phyloP scores from a whole-genome alignment of 1,140 invertebrate genomes.

The Mercenaria mercenaria region DNA sequence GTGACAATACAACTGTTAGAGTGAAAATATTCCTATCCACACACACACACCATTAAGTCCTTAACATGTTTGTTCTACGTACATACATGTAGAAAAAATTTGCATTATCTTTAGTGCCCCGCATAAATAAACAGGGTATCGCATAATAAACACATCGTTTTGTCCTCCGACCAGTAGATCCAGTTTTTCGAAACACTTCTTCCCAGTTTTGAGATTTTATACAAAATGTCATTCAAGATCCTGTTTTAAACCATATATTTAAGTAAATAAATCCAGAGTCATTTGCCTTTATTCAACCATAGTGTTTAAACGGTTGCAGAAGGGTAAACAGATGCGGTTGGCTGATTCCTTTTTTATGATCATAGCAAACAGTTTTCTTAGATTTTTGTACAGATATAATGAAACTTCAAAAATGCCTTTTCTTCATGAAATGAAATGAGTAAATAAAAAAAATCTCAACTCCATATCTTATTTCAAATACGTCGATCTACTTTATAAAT shows the following conservation, averaged over 20 bases:
- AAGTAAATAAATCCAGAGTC: conserved; percentile 41
- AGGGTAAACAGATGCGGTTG: neutral
- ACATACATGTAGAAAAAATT: neutral
- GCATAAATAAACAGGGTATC: conserved; percentile 19
- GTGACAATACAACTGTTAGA: conserved; percentile 9
- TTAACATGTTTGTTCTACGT: neutral
- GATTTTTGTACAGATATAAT: conserved; percentile 11
- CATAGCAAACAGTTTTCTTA: neutral
- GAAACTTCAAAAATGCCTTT: neutral
- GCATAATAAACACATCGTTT: conserved; percentile 10
- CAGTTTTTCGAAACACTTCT: conserved; percentile 28
- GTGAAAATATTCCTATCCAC: neutral
- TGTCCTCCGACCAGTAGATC: conserved; percentile 24
- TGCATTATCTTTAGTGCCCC: conserved; percentile 28
- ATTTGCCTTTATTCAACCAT: conserved; percentile 18
- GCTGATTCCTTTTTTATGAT: neutral
- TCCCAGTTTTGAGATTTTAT: conserved; percentile 45
- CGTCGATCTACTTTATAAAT: neutral
- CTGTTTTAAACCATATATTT: conserved; percentile 47
- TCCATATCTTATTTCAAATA: conserved; percentile 11
- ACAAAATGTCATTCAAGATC: conserved; percentile 15
- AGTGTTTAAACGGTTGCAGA: conserved; percentile 25
- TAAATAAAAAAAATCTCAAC: neutral
- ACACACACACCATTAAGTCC: neutral
- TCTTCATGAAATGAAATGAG: neutral